A percentile compares a stretch with the other conserved stretches of the same genome.
These are phyloP conservation scores for Harpalus rufipes DNA, from an alignment of 2,888 invertebrate genomes.

Conservation along the genomic window DNA sequence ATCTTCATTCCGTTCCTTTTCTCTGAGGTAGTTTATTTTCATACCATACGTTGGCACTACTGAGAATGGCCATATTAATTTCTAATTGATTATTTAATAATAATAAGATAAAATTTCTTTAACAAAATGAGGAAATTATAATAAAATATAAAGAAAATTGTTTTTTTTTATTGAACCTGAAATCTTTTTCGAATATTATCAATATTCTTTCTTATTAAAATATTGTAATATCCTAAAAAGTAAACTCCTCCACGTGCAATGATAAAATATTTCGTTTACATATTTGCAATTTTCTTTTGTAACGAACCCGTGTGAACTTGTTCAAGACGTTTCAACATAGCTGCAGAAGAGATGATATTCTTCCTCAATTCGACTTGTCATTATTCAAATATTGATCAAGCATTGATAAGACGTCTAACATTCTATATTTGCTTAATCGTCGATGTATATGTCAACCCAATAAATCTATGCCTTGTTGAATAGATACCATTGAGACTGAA, in stretches of 20 bases:
- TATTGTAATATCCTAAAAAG: neutral
- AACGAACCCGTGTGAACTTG: conserved; percentile 45
- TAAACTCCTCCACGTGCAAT: conserved; percentile 24
- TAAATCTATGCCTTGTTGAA: conserved; percentile 17
- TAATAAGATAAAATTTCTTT: no score
- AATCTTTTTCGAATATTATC: no score
- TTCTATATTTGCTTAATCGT: conserved; percentile 60
- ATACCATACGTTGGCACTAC: no score
- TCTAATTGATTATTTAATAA: no score
- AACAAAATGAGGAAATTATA: no score
- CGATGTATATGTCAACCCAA: conserved; percentile 32
- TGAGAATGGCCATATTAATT: no score
- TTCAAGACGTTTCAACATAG: neutral
- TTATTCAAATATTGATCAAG: conserved; percentile 57
- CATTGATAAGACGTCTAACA: conserved; percentile 45
- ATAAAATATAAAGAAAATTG: no score
- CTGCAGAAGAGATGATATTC: conserved; percentile 2
- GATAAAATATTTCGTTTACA: conserved; percentile 11
- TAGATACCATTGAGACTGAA: neutral
- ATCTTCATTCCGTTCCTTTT: no score
- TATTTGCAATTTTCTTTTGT: neutral
- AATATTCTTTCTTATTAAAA: no score
- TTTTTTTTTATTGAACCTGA: no score
- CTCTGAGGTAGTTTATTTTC: no score
- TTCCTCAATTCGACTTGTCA: conserved; percentile 34